Evolutionary conservation across 1,140 invertebrate species (phyloP), one percentile per base, ranked within the genome.

Genomic region (Cotesia vestalis): DNA sequence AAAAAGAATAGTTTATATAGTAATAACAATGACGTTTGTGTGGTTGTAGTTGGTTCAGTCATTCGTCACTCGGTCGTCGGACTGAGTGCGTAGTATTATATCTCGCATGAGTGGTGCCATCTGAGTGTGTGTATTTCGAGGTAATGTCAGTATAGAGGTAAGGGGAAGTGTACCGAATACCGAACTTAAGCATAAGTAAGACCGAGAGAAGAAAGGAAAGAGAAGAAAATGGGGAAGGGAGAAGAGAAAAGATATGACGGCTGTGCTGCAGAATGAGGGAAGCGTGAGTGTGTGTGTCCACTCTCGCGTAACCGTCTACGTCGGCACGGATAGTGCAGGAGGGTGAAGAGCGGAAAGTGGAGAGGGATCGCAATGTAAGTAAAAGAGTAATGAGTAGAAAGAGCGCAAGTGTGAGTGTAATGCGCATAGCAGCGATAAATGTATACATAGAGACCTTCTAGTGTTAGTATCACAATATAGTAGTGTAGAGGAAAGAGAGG

Each of bases 1-100:
- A 20, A 59, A 8, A 20, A 59, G 3, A 36, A 61, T 27, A 27
- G 60, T 34, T 61, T 59, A 51, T 68, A 61, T 62, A 62, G 34
- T 46, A 70, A 38, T 51, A 68, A 63, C 40, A 70, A 75, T 52
- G 69, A 61, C 72, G 63, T 71, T 75, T 71, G 78, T 76, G 78
- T 76, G 75, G 76, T 78, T 74, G 72, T 67, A 73, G 51, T 70
- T 70, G 75, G 76, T 77, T 77, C 70, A 77, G 66, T 75, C 73
- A 77, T 69, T 74, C 76, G 69, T 75, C 73, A 77, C 71, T 74
- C 76, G 69, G 63, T 51, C 76, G 73, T 77, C 69, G 72, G 73
- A 75, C 62, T 75, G 73, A 59, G 6, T 20, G 17, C 36, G 55
- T 20, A 63, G 55, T 20, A 63, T 61, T 70, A 51, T 36, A 38